A percentile compares a stretch with the other conserved stretches of the same genome.
These are phyloP conservation scores for Cheilosia impressa DNA, from an alignment of 2,888 invertebrate genomes.

Conservation along the genomic window DNA sequence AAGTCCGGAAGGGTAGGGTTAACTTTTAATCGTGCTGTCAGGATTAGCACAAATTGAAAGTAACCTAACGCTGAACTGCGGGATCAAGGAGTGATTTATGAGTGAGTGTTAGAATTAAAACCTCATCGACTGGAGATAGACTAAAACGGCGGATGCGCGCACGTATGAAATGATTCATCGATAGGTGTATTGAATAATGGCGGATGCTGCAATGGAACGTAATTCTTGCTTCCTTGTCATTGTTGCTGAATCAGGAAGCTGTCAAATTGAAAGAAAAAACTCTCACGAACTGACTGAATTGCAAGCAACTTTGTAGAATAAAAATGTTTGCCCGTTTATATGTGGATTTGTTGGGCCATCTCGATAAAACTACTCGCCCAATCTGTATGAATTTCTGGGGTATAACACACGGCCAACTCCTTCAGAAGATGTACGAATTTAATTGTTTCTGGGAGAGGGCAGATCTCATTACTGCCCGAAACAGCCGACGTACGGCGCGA, in stretches of 20 bases:
- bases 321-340: no score
- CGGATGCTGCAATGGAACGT: neutral
- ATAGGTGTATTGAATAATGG: constrained; percentile 7
- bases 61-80: constrained; percentile 8
- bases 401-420: no score
- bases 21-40: constrained; percentile 11
- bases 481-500: no score
- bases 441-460: no score
- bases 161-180: constrained; percentile 1
- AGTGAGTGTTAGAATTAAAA: constrained; percentile 10
- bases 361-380: no score
- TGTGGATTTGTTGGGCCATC: no score
- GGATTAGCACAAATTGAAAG: constrained; percentile 23
- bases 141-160: constrained; percentile 4
- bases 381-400: no score
- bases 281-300: neutral
- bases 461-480: no score
- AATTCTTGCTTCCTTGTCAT: constrained; percentile 3
- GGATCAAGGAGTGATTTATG: constrained; percentile 25
- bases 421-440: no score
- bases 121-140: neutral
- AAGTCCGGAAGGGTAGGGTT: neutral
- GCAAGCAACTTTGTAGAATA: no score
- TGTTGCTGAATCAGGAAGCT: neutral
- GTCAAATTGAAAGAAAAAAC: neutral